Evolutionary conservation across 2,888 invertebrate species (phyloP), one percentile per base, ranked within the genome.

Genomic region (Lathronympha strigana): DNA sequence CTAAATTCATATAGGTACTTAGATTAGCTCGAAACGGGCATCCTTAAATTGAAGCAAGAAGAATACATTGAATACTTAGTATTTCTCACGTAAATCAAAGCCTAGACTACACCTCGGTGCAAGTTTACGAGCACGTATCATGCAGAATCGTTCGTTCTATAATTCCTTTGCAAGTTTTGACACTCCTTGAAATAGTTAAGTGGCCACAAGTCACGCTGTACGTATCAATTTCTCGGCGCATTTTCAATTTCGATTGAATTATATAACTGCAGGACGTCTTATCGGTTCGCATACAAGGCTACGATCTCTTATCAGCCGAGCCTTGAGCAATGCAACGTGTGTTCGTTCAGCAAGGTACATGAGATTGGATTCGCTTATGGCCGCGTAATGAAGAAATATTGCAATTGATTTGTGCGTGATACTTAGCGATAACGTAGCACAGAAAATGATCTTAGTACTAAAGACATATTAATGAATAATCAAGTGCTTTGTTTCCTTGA

Each of bases 251-350:
- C 9, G 25, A 25, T 36, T n/a, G 43, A 15, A 38, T 63, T 63
- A 68, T 61, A 31, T 33, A 57, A 58, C 28, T n/a, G 64, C 63
- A 47, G 61, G 50, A 63, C 50, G 13, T 67, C 67, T 73, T 80
- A 80, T 80, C 81, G 50, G 64, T 19, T 36, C 23, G 74, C 75
- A 75, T 74, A 73, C 73, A 68, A 73, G 82, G 73, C 80, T 78
- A 73, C 77, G 81, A 81, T 80, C 78, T 76, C 75, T 81, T 86
- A 85, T 86, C 84, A 77, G 74, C 67, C 72, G 73, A 75, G 79
- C 80, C 79, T 82, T 81, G 84, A 40, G 54, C 38, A 54, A 40
- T 21, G 43, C 47, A 47, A 43, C 43, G 43, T 55, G 28, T 47
- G 36, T n/a, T 50, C 43, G 40, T 25, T 54, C 19, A 28, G 43